Evolutionary conservation across 2,888 invertebrate species (phyloP), one percentile per base, ranked within the genome.

Genomic region (Tachina grossa): DNA sequence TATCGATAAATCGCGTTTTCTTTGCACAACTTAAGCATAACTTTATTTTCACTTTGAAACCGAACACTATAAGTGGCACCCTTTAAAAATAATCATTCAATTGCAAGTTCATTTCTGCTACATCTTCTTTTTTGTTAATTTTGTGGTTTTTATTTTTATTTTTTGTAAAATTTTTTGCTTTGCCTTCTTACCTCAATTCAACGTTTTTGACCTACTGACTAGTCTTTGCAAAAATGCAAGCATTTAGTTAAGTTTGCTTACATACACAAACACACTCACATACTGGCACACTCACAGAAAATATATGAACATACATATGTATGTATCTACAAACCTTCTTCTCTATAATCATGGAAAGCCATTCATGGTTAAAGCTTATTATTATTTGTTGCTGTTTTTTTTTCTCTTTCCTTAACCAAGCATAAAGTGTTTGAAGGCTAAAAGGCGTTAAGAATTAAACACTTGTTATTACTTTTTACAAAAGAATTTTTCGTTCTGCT

Each of bases 171-270:
- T 49, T 77, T 49, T 76, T 8, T 47, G 49, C 83, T 87, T 63
- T 79, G 86, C 59, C 71, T 53, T 81, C 45, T 75, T 75, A 75
- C 59, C 81, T 85, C 76, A 77, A 68, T 82, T 76, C 84, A 87
- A 87, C 86, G 85, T 83, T 83, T 83, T 84, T 88, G 88, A 88
- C 88, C 88, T 87, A 88, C 88, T 88, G 88, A 86, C 85, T 87
- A 66, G 79, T 81, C 77, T 80, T 47, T 53, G 75, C 51, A 78
- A 82, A 85, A 79, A 83, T 79, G 71, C 53, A 69, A 71, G 65
- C 82, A 69, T 77, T 86, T 83, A 82, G 82, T 69, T 79, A 78
- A 59, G 51, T 82, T 68, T 59, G 61, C 68, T 69, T 39, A 81
- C 75, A 53, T 31, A 69, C 45, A 47, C 63, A 63, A 51, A 43